Evolutionary conservation across 1,140 invertebrate genomes (phyloP), one percentile per base, ranked within the genome.

Genomic region (Sycophaga agraensis): DNA sequence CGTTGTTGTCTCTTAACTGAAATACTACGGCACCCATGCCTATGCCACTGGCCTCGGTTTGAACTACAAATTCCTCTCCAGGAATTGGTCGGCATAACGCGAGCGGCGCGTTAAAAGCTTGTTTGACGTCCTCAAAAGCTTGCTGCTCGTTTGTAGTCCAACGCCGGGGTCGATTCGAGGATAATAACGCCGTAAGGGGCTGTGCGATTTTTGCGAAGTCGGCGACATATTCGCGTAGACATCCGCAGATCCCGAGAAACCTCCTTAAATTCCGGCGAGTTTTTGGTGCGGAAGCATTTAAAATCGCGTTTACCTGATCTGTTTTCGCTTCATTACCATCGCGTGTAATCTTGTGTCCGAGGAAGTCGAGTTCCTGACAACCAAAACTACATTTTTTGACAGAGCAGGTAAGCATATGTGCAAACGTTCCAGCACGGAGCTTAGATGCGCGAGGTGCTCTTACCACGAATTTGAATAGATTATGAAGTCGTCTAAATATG

Each of bases 311-410:
- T 12, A 65, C 43, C 26, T 64, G 63, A 5, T 66, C 65, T 6
- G 59, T 62, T 19, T 16, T 39, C 9, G 65, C 56, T 40, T 58
- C 45, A 40, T 62, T 64, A 0, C 70, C 68, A 21, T 70, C 45
- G 2, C 24, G 31, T 12, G 56, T 56, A 12, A 77, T 56, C 0
- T 66, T 21, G 49, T 73, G 65, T 14, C 71, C 72, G 17, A 73
- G 51, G 54, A 70, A 74, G 43, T 42, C 56, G 19, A 73, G 21
- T 45, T 68, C 26, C 11, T 34, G 5, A 11, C 31, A 11, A 34
- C 59, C 64, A 17, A 74, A 68, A 1, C 56, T 1, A 43, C 67
- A 71, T 59, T 73, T 74, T n/a, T 66, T 49, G 0, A 24, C 22
- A 14, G 67, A 66, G 1, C 66, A n/a, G 9, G 60, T 64, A 1